Evolutionary conservation across 2,797 vertebrate species (phyloP).

Genomic region (Schizopygopsis malacanthus): DNA sequence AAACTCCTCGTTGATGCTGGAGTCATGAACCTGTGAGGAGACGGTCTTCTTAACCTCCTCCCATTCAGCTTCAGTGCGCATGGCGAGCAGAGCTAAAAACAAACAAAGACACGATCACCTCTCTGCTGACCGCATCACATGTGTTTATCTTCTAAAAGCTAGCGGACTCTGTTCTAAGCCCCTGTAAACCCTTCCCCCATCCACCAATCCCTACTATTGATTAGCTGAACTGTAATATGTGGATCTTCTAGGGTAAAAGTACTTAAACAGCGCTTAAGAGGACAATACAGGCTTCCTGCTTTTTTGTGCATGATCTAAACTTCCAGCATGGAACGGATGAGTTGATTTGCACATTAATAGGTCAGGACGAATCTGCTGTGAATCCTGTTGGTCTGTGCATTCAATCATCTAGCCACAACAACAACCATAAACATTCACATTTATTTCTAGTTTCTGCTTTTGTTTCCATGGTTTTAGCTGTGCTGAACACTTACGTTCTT

Average conservation of each 20-base stretch:
- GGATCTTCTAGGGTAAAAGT: conserved; percentile 29
- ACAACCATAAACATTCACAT: conserved; percentile 2
- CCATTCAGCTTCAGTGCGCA: conserved; percentile 89
- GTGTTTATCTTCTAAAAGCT: conserved; percentile 36
- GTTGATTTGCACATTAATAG: conserved; percentile 9
- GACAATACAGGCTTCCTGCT: not conserved
- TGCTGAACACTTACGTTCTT: conserved; percentile 8
- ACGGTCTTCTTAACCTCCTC: conserved; percentile 86
- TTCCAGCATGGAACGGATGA: not conserved
- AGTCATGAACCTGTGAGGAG: conserved; percentile 84
- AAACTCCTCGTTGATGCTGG: conserved; percentile 86
- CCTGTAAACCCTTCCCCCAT: conserved; percentile 31
- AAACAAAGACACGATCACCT: conserved; percentile 47
- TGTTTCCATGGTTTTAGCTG: conserved; percentile 42
- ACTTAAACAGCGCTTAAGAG: not conserved
- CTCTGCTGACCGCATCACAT: conserved; percentile 35
- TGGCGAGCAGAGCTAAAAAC: conserved; percentile 82
- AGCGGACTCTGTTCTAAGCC: conserved; percentile 39
- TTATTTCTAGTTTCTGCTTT: conserved; percentile 12
- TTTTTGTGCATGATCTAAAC: not conserved
- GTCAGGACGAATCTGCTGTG: not conserved
- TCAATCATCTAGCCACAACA: not conserved
- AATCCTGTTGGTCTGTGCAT: not conserved
- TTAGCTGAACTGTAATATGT: conserved; percentile 37
- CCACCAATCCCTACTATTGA: conserved; percentile 24